phyloP scores from a whole-genome alignment of 1,140 invertebrate genomes.

The Drosophila kikkawai region DNA sequence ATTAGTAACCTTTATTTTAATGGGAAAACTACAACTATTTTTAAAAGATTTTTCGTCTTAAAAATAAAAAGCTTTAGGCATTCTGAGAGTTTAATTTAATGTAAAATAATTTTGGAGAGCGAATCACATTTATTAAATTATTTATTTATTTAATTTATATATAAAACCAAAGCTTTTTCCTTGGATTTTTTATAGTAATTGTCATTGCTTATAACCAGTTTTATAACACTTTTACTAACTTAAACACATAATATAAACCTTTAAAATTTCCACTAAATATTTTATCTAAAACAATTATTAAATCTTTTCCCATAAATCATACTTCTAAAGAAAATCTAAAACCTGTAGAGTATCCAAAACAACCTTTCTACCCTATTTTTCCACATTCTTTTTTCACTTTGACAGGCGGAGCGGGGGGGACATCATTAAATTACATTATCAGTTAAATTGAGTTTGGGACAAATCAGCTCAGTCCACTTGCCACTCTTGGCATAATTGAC shows the following conservation, averaged over 20 bases:
- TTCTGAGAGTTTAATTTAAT: neutral
- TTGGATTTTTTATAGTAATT: neutral
- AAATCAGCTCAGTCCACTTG: constrained; percentile 17
- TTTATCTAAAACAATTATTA: neutral
- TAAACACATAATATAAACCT: neutral
- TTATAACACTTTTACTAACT: neutral
- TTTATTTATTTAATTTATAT: neutral
- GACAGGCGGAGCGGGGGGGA: neutral
- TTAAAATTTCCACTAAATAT: neutral
- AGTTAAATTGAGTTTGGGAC: constrained; percentile 53
- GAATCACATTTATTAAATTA: neutral
- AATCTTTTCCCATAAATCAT: neutral
- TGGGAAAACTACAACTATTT: neutral
- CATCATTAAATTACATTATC: constrained; percentile 63
- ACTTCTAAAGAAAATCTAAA: neutral
- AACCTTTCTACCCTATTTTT: constrained; percentile 1
- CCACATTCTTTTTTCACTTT: neutral
- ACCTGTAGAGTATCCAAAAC: constrained; percentile 8
- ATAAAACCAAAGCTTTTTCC: neutral
- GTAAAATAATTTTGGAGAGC: neutral
- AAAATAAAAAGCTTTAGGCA: neutral
- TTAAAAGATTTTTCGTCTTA: neutral
- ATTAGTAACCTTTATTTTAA: neutral
- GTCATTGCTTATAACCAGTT: neutral
- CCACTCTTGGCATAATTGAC: constrained; percentile 22